Base-by-base conservation (phyloP, 2,888 invertebrate genomes). In the Sarcophaga subvicina region DNA sequence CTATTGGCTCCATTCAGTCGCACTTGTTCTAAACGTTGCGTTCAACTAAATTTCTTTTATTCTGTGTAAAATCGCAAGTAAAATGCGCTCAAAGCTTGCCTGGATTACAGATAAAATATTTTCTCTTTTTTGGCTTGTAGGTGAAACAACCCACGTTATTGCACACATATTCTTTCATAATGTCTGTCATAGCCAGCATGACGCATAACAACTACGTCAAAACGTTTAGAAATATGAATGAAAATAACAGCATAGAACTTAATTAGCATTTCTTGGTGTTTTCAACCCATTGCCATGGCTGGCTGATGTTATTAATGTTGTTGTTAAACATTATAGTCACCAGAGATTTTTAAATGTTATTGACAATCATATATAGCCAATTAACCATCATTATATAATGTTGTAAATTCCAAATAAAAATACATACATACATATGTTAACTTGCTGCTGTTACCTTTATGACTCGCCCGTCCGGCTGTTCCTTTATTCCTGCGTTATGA, bases 181-280 rank as follows among this genome's bases (percentile, higher is more conserved):
- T 59, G 70, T n/a, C 25, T 37, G 37, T 10, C 25, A 76, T n/a
- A 49, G 27, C n/a, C 22, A 37, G 20, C 22, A n/a, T n/a, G 8
- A 59, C 14, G 14, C 59, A 14, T 59, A 14, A 67, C 45, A 45
- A 14, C n/a, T 45, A 67, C 37, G n/a, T 14, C 10, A 12, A 25
- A 12, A 10, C 8, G 25, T 5, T 12, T 37, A 67, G 20, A 37
- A 62, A 45, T 8, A 27, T 45, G 12, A 62, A 20, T 10, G 66
- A 72, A 8, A 72, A n/a, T 72, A 45, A 72, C 0, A 69, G 49
- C 22, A 25, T 69, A 25, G 14, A 49, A 69, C 10, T n/a, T 69
- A 69, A 69, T 49, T 69, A 14, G 17, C 49, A 69, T 69, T 69
- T 69, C 37, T 37, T 37, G 37, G 37, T 8, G 70, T 25, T 67